Percentiles rank a stretch among this genome's conserved stretches.
Evolutionary conservation across 2,113 vertebrate genomes (phyloP).

Genomic region (Eolophus roseicapilla): DNA sequence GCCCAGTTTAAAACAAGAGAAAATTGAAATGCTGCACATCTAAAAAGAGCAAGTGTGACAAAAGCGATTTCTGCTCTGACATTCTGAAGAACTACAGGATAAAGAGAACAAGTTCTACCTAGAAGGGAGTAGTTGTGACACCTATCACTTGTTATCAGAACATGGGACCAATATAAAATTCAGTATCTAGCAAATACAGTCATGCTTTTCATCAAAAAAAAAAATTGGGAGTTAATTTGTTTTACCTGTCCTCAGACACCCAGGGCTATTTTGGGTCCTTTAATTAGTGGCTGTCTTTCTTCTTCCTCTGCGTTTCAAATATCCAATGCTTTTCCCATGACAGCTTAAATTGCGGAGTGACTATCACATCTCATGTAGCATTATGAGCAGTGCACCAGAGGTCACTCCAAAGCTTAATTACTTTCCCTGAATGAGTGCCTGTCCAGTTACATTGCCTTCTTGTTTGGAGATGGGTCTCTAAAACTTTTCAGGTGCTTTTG

Average conservation of each 20-base stretch:
- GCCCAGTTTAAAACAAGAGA: conserved; percentile 28
- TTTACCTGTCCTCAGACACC: neutral
- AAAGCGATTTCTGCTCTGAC: conserved; percentile 42
- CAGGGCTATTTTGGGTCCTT: neutral
- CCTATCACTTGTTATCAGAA: neutral
- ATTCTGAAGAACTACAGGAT: neutral
- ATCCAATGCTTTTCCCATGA: neutral
- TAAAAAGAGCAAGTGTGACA: conserved; percentile 59
- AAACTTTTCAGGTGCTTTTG: neutral
- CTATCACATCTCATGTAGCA: neutral
- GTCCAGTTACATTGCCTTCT: neutral
- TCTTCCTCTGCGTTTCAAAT: neutral
- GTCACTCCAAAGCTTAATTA: neutral
- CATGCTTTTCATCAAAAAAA: neutral
- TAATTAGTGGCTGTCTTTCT: neutral
- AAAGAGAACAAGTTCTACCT: neutral
- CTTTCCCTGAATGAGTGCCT: neutral
- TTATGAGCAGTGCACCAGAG: neutral
- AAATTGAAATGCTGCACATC: neutral
- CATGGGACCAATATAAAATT: neutral
- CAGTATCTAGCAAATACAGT: neutral
- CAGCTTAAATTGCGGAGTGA: neutral
- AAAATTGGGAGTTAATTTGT: neutral
- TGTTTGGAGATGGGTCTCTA: neutral
- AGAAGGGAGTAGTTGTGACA: neutral